Conservation (phyloP, 1,140 invertebrate genomes). For the Sarcophaga peregrina region DNA sequence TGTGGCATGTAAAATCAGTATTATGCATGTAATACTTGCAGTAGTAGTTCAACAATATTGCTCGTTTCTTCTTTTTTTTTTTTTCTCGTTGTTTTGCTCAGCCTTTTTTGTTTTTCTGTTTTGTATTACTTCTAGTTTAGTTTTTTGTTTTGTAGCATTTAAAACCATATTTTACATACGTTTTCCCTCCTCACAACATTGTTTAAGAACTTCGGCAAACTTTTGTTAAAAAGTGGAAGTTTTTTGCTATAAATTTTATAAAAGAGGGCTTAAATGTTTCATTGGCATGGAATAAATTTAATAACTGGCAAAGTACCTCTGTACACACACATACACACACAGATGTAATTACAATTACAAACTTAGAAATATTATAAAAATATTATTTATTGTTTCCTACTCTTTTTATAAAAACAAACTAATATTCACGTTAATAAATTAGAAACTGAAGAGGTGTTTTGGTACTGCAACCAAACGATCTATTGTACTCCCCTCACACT, state of each 20-base stretch:
- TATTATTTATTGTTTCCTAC: too few species aligned
- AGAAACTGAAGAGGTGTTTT: too few species aligned
- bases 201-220: slow-evolving; percentile 21
- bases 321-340: too few species aligned
- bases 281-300: not conserved
- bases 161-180: not conserved
- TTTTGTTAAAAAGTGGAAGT: not conserved
- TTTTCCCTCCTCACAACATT: slow-evolving; percentile 1
- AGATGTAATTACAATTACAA: too few species aligned
- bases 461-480: too few species aligned
- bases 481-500: too few species aligned
- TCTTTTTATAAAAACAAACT: too few species aligned
- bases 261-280: slow-evolving; percentile 7
- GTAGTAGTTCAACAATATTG: slow-evolving; percentile 5
- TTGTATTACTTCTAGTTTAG: too few species aligned
- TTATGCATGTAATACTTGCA: slow-evolving; percentile 23
- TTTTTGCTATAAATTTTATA: not conserved
- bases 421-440: too few species aligned
- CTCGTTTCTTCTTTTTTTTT: not conserved
- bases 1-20: slow-evolving; percentile 10
- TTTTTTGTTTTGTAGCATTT: not conserved
- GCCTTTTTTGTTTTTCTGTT: not conserved
- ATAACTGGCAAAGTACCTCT: not conserved
- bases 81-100: not conserved
- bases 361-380: too few species aligned